A percentile compares a stretch with the other conserved stretches of the same genome.
Evolutionary conservation across 2,113 vertebrate genomes (phyloP).

Genomic region (Athene noctua): DNA sequence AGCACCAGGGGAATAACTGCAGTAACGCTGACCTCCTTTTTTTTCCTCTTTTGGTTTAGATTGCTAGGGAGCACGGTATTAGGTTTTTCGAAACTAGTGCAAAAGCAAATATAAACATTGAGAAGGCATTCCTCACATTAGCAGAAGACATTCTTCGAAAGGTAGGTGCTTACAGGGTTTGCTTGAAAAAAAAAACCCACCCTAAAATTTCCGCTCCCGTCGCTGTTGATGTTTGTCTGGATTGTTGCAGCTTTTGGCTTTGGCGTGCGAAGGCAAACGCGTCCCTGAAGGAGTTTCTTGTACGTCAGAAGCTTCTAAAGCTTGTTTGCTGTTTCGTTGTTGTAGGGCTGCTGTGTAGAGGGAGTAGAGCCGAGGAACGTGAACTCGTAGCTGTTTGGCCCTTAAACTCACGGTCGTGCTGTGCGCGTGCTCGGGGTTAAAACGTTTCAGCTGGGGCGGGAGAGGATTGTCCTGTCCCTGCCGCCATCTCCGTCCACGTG

Average conservation of each 20-base stretch:
- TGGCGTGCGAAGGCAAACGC: accelerated
- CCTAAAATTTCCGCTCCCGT: neutral
- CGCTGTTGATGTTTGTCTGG: neutral
- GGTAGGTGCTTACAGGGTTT: slow-evolving; percentile 69
- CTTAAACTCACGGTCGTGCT: accelerated
- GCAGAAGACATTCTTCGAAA: slow-evolving; percentile 99
- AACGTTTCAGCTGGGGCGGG: accelerated
- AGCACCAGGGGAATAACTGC: accelerated
- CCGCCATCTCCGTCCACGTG: accelerated
- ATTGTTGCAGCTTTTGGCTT: neutral
- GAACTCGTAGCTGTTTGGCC: neutral
- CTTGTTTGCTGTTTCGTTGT: neutral
- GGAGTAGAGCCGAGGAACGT: neutral
- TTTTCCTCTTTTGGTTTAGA: slow-evolving; percentile 73
- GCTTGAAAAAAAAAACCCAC: accelerated
- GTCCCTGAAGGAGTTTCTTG: neutral
- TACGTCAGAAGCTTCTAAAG: neutral
- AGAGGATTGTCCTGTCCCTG: neutral
- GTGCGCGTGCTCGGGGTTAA: neutral
- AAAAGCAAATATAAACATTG: slow-evolving; percentile 99
- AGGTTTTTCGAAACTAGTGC: slow-evolving; percentile 99
- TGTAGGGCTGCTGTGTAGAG: neutral
- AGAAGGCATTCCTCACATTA: slow-evolving; percentile 99
- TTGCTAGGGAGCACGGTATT: slow-evolving; percentile 96
- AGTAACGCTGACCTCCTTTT: neutral